Percentiles rank a stretch among this genome's conserved stretches.
Conservation (phyloP, 2,797 vertebrate genomes). For the Brachymystax lenok region DNA sequence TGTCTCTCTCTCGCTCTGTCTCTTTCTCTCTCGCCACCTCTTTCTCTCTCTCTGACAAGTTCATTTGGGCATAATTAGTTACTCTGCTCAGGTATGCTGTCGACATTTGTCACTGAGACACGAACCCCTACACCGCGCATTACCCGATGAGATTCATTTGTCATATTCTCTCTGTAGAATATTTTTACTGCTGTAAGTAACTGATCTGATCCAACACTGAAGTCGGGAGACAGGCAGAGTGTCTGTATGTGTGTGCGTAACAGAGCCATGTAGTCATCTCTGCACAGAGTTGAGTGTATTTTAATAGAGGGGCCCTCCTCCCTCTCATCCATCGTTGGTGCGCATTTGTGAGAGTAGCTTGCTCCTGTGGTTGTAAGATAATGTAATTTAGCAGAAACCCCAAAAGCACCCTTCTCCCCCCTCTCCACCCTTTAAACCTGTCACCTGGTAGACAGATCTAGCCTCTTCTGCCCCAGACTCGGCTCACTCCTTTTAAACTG, state of each 20-base stretch:
- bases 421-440: constrained; percentile 40
- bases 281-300: constrained; percentile 27
- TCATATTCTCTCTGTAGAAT: constrained; percentile 58
- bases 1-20: too few species aligned
- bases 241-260: background rate
- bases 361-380: constrained; percentile 48
- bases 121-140: constrained; percentile 24
- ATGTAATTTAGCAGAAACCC: constrained; percentile 51
- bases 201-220: constrained; percentile 50
- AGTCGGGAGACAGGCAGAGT: background rate
- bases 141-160: constrained; percentile 64
- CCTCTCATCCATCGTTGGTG: background rate
- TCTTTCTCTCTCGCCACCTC: too few species aligned
- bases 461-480: constrained; percentile 50
- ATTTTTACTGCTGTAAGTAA: constrained; percentile 42
- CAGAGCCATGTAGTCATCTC: background rate
- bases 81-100: constrained; percentile 62
- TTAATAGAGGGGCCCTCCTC: constrained; percentile 32
- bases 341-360: constrained; percentile 62
- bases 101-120: constrained; percentile 63
- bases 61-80: constrained; percentile 71
- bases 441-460: constrained; percentile 58
- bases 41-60: constrained; percentile 54
- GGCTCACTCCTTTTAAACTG: constrained; percentile 63
- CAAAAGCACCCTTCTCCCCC: constrained; percentile 22